phyloP scores from a whole-genome alignment of 2,113 vertebrate species.

The Python bivittatus region DNA sequence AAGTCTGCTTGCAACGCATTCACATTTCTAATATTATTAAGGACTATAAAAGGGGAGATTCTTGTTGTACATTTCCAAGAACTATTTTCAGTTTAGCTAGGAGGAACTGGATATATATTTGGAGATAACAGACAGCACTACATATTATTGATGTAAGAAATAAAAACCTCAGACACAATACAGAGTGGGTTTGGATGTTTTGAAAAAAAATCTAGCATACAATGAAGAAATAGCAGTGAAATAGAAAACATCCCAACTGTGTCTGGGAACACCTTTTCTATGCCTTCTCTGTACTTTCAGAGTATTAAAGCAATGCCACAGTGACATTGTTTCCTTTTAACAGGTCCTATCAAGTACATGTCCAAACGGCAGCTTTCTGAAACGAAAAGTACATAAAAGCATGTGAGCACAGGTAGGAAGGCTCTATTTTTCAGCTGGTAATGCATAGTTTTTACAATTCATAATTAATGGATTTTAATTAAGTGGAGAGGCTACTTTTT shows the following conservation, averaged over 20 bases:
- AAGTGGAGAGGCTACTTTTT: slow-evolving; percentile 37
- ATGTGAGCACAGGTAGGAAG: slow-evolving; percentile 23
- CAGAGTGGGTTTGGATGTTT: slow-evolving; percentile 3
- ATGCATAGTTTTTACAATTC: slow-evolving; percentile 29
- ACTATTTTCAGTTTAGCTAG: slow-evolving; percentile 63
- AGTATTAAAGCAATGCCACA: slow-evolving; percentile 50
- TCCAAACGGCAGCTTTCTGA: slow-evolving; percentile 28
- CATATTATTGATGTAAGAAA: slow-evolving; percentile 47
- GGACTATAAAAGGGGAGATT: slow-evolving; percentile 63
- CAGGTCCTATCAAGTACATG: slow-evolving; percentile 46
- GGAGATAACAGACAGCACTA: slow-evolving; percentile 30
- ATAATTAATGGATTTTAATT: background rate
- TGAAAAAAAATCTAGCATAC: slow-evolving; percentile 24
- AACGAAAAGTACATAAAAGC: slow-evolving; percentile 43
- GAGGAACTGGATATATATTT: slow-evolving; percentile 58
- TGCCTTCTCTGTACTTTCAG: slow-evolving; percentile 43
- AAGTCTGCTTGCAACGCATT: slow-evolving; percentile 59
- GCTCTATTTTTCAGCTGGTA: slow-evolving; percentile 32
- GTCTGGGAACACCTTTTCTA: slow-evolving; percentile 42
- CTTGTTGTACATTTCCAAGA: slow-evolving; percentile 57
- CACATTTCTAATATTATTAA: slow-evolving; percentile 67
- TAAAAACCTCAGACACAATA: slow-evolving; percentile 58
- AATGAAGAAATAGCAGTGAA: background rate
- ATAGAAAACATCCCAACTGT: slow-evolving; percentile 17
- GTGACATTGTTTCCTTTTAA: slow-evolving; percentile 42